phyloP scores from a whole-genome alignment of 1,140 invertebrate species.

The Branchinecta lynchi region DNA sequence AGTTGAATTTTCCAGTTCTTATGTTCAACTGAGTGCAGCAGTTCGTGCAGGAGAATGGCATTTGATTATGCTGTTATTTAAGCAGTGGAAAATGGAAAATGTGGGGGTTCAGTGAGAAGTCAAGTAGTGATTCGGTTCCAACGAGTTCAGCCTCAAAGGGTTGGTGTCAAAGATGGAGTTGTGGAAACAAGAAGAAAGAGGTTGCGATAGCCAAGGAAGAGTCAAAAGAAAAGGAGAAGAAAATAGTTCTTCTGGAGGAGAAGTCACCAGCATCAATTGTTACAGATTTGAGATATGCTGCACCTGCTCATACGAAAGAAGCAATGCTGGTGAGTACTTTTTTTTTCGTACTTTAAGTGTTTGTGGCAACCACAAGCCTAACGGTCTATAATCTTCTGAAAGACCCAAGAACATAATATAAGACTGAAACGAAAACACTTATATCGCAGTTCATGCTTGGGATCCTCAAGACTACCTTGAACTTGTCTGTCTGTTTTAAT shows the following conservation, averaged over 20 bases:
- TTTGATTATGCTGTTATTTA: too few relatives aligned
- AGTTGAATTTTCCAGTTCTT: too few relatives aligned
- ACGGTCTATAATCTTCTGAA: too few relatives aligned
- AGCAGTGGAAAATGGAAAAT: background rate
- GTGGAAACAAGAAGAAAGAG: background rate
- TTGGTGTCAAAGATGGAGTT: background rate
- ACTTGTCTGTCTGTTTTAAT: too few relatives aligned
- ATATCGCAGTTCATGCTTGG: too few relatives aligned
- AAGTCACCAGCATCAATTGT: background rate
- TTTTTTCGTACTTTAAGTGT: background rate
- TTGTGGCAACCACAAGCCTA: background rate
- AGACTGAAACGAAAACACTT: too few relatives aligned
- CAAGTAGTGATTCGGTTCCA: background rate
- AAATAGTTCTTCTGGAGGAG: background rate
- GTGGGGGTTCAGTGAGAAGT: background rate
- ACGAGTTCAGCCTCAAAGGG: background rate
- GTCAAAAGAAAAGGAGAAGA: slow-evolving; percentile 1
- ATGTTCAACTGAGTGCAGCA: too few relatives aligned
- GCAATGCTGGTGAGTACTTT: background rate
- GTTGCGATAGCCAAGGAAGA: background rate
- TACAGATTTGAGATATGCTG: background rate
- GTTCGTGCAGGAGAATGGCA: too few relatives aligned
- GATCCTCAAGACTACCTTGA: too few relatives aligned
- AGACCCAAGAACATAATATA: too few relatives aligned
- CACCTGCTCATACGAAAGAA: background rate